A percentile compares a stretch with the other conserved stretches of the same genome.
Conservation (phyloP, 2,113 vertebrate species). For the Marmota monax region DNA sequence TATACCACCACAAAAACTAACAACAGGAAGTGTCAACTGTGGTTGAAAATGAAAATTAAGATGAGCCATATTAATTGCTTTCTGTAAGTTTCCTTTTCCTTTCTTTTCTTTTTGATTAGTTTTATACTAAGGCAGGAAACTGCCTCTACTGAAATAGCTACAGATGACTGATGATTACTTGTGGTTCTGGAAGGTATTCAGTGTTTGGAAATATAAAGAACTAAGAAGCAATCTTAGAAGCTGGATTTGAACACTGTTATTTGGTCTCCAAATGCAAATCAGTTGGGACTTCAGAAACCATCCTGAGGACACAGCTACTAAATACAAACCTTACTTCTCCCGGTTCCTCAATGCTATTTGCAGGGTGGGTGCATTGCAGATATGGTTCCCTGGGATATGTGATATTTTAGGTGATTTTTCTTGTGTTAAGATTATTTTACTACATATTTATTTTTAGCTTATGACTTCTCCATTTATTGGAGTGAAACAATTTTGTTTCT, state of each 20-base stretch:
- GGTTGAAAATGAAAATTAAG: not conserved
- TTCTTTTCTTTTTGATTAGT: constrained; percentile 62
- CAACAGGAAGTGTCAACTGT: not conserved
- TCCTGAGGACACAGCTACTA: constrained; percentile 38
- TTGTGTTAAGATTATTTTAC: constrained; percentile 44
- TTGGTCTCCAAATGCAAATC: constrained; percentile 53
- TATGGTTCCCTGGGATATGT: not conserved
- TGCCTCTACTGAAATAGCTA: constrained; percentile 56
- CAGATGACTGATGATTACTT: constrained; percentile 72
- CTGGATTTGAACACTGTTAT: constrained; percentile 49
- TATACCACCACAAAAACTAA: not conserved
- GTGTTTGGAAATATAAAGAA: constrained; percentile 74
- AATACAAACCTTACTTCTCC: constrained; percentile 65
- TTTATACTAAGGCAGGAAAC: constrained; percentile 53
- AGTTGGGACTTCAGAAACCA: not conserved
- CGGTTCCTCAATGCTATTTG: constrained; percentile 66
- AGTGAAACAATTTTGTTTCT: constrained; percentile 64
- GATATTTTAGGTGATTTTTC: constrained; percentile 50
- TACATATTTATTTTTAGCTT: constrained; percentile 40
- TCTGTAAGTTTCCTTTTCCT: not conserved
- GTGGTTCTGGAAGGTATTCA: constrained; percentile 57
- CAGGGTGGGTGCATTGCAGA: not conserved
- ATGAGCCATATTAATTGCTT: not conserved
- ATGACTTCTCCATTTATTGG: constrained; percentile 34
- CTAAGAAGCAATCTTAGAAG: constrained; percentile 72